Conservation (phyloP, 2,797 vertebrate species). For the Leucoraja ocellata region DNA sequence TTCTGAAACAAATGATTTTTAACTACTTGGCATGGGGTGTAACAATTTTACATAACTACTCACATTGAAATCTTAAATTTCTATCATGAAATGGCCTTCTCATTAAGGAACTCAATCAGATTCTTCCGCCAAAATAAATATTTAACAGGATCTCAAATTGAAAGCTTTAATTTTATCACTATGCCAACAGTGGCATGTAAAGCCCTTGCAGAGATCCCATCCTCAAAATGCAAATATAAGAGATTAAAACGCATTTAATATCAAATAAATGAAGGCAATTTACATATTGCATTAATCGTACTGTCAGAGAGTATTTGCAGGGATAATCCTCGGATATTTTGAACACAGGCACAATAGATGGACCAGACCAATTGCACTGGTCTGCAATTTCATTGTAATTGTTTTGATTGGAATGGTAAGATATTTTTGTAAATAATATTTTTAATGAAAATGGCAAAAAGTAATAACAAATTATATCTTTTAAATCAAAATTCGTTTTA, state of each 20-base stretch:
- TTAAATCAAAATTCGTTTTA: neutral
- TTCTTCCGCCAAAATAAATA: slow-evolving; percentile 59
- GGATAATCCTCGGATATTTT: neutral
- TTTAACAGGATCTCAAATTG: slow-evolving; percentile 61
- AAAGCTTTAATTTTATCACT: slow-evolving; percentile 57
- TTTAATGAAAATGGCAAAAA: neutral
- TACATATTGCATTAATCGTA: slow-evolving; percentile 65
- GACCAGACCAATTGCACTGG: neutral
- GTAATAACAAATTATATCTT: neutral
- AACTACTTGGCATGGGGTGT: slow-evolving; percentile 40
- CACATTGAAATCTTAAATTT: neutral
- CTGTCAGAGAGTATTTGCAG: slow-evolving; percentile 48
- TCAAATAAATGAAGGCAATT: slow-evolving; percentile 62
- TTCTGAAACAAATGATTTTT: slow-evolving; percentile 15
- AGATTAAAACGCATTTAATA: slow-evolving; percentile 48
- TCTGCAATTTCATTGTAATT: slow-evolving; percentile 1
- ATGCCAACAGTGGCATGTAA: slow-evolving; percentile 52
- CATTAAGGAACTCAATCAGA: slow-evolving; percentile 56
- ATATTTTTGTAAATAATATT: neutral
- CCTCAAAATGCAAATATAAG: slow-evolving; percentile 73
- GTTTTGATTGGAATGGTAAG: neutral
- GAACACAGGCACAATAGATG: neutral
- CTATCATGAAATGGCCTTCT: slow-evolving; percentile 42
- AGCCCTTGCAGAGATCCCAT: slow-evolving; percentile 54
- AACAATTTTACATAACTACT: neutral